Evolutionary conservation across 2,888 invertebrate species (phyloP).

Genomic region (Sarcophaga subvicina): DNA sequence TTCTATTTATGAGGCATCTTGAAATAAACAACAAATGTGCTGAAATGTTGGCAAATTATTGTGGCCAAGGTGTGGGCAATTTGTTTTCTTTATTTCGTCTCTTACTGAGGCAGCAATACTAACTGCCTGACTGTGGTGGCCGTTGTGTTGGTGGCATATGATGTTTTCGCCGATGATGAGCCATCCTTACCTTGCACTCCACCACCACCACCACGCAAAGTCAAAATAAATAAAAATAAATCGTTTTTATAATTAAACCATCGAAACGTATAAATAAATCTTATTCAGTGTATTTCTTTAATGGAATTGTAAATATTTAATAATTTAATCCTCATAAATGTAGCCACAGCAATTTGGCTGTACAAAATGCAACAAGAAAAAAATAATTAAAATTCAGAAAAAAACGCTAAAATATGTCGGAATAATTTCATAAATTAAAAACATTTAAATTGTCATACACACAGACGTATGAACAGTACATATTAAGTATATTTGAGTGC

Average conservation of each 20-base stretch:
- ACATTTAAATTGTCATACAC: constrained; percentile 44
- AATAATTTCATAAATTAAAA: constrained; percentile 60
- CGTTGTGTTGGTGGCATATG: constrained; percentile 1
- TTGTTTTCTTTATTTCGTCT: constrained; percentile 60
- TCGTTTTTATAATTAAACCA: constrained; percentile 66
- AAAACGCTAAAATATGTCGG: constrained; percentile 31
- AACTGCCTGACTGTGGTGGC: neutral
- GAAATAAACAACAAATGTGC: constrained; percentile 65
- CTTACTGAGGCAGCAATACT: constrained; percentile 8
- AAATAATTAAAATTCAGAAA: neutral
- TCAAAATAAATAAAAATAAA: constrained; percentile 57
- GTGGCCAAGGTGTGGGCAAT: constrained; percentile 68
- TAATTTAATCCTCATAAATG: constrained; percentile 64
- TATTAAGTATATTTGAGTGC: neutral
- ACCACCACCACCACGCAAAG: neutral
- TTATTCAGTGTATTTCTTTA: constrained; percentile 64
- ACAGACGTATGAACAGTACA: neutral
- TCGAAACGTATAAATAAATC: constrained; percentile 63
- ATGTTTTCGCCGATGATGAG: constrained; percentile 16
- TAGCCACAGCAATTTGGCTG: constrained; percentile 2
- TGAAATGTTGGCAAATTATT: constrained; percentile 69
- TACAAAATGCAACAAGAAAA: neutral
- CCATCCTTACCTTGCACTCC: neutral
- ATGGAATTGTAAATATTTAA: constrained; percentile 67
- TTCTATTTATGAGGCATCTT: constrained; percentile 63